phyloP scores from a whole-genome alignment of 1,140 invertebrate genomes.

The Drosophila tani region DNA sequence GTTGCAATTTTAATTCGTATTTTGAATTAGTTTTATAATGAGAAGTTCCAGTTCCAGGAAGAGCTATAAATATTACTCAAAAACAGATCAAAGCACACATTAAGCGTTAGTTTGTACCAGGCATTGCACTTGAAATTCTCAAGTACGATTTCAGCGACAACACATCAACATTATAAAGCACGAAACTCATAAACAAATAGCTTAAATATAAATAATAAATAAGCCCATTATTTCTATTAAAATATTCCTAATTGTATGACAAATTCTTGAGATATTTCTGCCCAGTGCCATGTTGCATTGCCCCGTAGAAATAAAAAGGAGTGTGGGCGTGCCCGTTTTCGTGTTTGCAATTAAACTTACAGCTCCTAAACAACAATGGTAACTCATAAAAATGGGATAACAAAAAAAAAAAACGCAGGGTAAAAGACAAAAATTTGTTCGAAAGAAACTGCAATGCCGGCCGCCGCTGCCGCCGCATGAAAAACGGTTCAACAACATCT shows the following conservation, averaged over 20 bases:
- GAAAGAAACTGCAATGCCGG: slow-evolving; percentile 69
- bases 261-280: slow-evolving; percentile 11
- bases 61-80: no score
- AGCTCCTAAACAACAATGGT: slow-evolving; percentile 71
- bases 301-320: no score
- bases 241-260: background rate
- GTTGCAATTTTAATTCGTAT: background rate
- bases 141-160: no score
- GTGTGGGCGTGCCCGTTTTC: slow-evolving; percentile 31
- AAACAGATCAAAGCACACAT: no score
- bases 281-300: slow-evolving; percentile 24
- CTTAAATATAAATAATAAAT: background rate
- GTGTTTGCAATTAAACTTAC: slow-evolving; percentile 80
- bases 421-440: slow-evolving; percentile 52
- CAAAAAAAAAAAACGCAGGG: slow-evolving; percentile 27
- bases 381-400: slow-evolving; percentile 66
- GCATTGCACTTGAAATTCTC: no score
- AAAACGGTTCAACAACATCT: slow-evolving; percentile 78
- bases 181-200: no score
- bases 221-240: background rate
- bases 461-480: slow-evolving; percentile 31
- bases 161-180: no score
- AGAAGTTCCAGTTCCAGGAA: no score
- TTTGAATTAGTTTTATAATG: background rate
- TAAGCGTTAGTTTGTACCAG: no score